These are phyloP conservation scores for Sula dactylatra DNA, from an alignment of 2,113 vertebrate genomes.

Conservation along the genomic window DNA sequence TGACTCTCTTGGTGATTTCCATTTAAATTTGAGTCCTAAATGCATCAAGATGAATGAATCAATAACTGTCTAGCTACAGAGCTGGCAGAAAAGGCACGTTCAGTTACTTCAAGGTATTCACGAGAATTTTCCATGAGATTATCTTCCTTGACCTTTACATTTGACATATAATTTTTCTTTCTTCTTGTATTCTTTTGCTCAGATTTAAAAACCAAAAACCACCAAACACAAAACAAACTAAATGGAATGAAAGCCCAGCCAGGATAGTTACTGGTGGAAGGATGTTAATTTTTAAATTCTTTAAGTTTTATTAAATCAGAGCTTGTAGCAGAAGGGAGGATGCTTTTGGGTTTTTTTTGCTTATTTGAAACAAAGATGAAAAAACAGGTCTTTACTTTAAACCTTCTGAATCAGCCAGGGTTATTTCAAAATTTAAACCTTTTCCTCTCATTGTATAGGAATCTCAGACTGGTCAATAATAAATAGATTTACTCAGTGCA, in stretches of 20 bases:
- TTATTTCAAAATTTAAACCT: not conserved
- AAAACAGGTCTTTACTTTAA: not conserved
- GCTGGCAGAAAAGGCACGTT: not conserved
- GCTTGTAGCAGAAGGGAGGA: not conserved
- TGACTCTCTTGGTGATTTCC: not conserved
- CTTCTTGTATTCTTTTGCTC: not conserved
- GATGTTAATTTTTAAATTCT: not conserved
- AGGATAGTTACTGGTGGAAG: not conserved
- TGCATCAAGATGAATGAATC: not conserved
- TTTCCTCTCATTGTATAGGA: not conserved
- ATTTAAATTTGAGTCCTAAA: not conserved
- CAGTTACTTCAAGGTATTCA: not conserved
- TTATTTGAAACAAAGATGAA: not conserved
- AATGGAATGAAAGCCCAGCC: not conserved
- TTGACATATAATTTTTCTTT: not conserved
- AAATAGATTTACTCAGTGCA: not conserved
- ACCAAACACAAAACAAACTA: not conserved
- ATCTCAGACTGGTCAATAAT: not conserved
- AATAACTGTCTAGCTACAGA: not conserved
- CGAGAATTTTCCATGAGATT: not conserved
- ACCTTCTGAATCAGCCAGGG: not conserved
- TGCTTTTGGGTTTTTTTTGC: not conserved
- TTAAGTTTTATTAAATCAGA: not conserved
- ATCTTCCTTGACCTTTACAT: not conserved
- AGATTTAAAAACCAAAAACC: not conserved